These are phyloP conservation scores for Brachionus angularis DNA, from an alignment of 1,140 invertebrate genomes.

Conservation along the genomic window DNA sequence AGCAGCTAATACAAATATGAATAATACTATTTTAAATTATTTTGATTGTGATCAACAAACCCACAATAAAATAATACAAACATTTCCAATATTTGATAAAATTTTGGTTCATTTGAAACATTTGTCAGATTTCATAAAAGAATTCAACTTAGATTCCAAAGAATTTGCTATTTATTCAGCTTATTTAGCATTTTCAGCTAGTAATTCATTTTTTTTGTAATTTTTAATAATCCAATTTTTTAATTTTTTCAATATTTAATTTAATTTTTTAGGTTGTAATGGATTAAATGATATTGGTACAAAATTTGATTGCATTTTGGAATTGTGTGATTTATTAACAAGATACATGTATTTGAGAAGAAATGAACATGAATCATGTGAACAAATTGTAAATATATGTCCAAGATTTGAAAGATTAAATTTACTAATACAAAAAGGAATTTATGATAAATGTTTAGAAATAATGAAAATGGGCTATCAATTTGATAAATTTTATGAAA, in stretches of 20 bases:
- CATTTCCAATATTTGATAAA: conserved; percentile 6
- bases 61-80: background rate
- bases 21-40: background rate
- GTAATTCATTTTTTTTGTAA: conserved; percentile 33
- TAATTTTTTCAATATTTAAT: background rate
- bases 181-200: conserved; percentile 30
- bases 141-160: conserved; percentile 20
- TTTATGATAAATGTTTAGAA: conserved; percentile 18
- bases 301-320: conserved; percentile 40
- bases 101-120: background rate
- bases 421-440: background rate
- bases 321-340: conserved; percentile 6
- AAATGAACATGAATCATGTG: conserved; percentile 41
- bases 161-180: conserved; percentile 16
- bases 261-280: conserved; percentile 10
- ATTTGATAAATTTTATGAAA: conserved; percentile 33
- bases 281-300: background rate
- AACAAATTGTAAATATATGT: background rate
- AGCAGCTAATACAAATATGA: background rate
- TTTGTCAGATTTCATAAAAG: background rate
- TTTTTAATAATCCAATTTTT: background rate
- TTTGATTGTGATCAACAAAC: conserved; percentile 14
- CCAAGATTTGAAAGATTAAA: conserved; percentile 32
- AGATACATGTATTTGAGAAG: conserved; percentile 38
- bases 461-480: conserved; percentile 15